Percentiles rank a stretch among this genome's conserved stretches.
These are phyloP conservation scores for Biston betularia DNA, from an alignment of 2,888 invertebrate genomes.

Conservation along the genomic window DNA sequence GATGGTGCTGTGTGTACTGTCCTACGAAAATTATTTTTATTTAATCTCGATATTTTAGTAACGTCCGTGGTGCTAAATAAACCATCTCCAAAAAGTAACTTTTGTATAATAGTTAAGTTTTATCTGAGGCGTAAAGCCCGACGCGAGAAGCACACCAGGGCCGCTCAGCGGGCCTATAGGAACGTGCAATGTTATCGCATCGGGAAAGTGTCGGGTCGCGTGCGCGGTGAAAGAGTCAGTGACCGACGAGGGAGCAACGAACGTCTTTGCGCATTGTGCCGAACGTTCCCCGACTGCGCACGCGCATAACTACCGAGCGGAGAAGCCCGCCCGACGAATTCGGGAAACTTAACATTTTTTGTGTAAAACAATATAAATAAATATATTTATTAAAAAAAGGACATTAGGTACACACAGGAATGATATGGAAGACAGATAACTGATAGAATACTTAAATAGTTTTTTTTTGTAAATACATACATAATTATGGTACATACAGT, in stretches of 20 bases:
- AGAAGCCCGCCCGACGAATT: conserved; percentile 12
- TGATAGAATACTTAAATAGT: too few species aligned
- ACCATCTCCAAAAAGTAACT: background rate
- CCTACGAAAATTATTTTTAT: too few species aligned
- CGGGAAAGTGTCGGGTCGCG: conserved; percentile 81
- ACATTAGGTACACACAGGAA: too few species aligned
- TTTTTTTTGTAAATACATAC: too few species aligned
- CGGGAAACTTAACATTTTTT: background rate
- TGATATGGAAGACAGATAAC: too few species aligned
- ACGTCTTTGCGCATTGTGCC: conserved; percentile 82
- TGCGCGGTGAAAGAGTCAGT: conserved; percentile 83
- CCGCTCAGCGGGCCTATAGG: background rate
- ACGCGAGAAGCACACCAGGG: background rate
- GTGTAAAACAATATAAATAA: background rate
- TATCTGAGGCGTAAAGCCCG: background rate
- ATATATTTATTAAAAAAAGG: too few species aligned
- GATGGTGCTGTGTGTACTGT: too few species aligned
- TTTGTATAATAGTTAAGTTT: background rate
- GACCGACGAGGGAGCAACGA: conserved; percentile 84
- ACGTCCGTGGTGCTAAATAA: background rate
- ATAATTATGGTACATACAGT: too few species aligned
- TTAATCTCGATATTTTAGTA: too few species aligned
- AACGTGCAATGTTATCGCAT: conserved; percentile 59
- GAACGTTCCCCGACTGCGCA: conserved; percentile 48
- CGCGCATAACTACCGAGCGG: conserved; percentile 43